Percentiles rank a stretch among this genome's conserved stretches.
These are phyloP conservation scores for Colletes collaris DNA, from an alignment of 2,888 invertebrate genomes.

Conservation along the genomic window DNA sequence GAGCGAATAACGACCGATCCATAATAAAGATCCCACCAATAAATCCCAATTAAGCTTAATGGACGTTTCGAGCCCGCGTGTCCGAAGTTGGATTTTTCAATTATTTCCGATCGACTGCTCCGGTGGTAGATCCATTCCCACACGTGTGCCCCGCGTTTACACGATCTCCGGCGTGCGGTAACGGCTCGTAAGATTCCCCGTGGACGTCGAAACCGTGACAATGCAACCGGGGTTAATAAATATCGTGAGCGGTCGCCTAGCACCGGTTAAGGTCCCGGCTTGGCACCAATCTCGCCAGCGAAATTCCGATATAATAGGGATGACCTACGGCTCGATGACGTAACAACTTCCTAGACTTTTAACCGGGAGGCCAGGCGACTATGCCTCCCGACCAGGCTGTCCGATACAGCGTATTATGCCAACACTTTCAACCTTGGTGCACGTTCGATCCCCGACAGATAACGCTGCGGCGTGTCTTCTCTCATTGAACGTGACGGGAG, in stretches of 20 bases:
- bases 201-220: slow-evolving; percentile 62
- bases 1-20: no score
- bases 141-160: neutral
- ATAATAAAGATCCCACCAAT: no score
- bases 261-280: slow-evolving; percentile 65
- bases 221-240: slow-evolving; percentile 77
- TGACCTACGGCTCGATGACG: slow-evolving; percentile 80
- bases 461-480: slow-evolving; percentile 29
- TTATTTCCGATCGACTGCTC: neutral
- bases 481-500: slow-evolving; percentile 18
- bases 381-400: slow-evolving; percentile 6
- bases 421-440: slow-evolving; percentile 56
- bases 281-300: slow-evolving; percentile 68
- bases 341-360: slow-evolving; percentile 79
- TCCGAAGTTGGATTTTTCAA: no score
- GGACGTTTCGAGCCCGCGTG: no score
- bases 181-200: slow-evolving; percentile 61
- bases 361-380: slow-evolving; percentile 59
- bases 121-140: neutral
- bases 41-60: no score
- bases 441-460: slow-evolving; percentile 12
- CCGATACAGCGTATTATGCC: slow-evolving; percentile 54
- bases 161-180: neutral
- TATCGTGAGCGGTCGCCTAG: slow-evolving; percentile 70
- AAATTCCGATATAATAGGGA: slow-evolving; percentile 81